phyloP scores from a whole-genome alignment of 2,888 invertebrate genomes.

The Emesis furor region DNA sequence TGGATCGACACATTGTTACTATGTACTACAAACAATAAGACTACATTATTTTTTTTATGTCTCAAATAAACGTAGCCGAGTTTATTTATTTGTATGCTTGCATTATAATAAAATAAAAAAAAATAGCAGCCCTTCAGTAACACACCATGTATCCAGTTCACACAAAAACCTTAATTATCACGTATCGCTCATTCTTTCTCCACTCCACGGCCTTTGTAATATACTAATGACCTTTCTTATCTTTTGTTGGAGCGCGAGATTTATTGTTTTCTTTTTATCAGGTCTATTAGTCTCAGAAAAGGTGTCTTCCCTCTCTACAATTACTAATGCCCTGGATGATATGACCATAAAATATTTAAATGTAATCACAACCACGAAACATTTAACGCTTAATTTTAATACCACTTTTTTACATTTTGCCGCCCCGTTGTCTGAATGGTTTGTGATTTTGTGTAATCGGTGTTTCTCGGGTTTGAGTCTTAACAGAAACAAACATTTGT shows the following conservation, averaged over 20 bases:
- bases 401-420: no score
- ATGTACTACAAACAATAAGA: no score
- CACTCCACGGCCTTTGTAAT: conserved; percentile 3
- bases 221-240: conserved; percentile 24
- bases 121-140: neutral
- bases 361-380: neutral
- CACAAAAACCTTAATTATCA: conserved; percentile 17
- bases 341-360: neutral
- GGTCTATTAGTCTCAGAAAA: neutral
- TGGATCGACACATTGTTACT: no score
- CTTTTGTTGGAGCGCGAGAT: conserved; percentile 13
- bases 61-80: no score
- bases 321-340: neutral
- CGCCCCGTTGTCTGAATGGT: no score
- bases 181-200: conserved; percentile 14
- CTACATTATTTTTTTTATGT: no score
- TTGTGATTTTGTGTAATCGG: no score
- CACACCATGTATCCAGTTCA: neutral
- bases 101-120: neutral
- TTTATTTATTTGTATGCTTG: no score
- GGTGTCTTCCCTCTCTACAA: neutral
- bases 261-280: conserved; percentile 16
- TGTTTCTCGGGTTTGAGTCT: no score
- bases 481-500: no score
- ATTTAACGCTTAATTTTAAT: neutral